These are phyloP conservation scores for Agriopis marginaria DNA, from an alignment of 2,888 invertebrate species.

Conservation along the genomic window DNA sequence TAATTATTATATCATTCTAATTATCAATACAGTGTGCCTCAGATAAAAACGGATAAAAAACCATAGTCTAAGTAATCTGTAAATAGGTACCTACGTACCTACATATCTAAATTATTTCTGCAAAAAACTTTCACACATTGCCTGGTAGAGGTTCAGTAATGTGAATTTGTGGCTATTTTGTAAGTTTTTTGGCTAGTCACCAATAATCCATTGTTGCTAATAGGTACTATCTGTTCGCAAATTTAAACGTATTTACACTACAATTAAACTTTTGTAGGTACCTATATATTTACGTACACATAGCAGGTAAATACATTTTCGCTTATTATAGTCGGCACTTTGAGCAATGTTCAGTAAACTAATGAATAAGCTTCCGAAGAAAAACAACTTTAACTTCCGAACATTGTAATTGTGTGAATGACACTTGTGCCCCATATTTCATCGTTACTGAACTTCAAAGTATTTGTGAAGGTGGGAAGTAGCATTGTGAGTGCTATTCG, in stretches of 20 bases:
- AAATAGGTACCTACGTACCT: no score
- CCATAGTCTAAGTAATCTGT: no score
- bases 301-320: no score
- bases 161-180: slow-evolving; percentile 19
- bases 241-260: slow-evolving; percentile 1
- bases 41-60: no score
- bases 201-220: slow-evolving; percentile 37
- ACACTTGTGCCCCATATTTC: slow-evolving; percentile 19
- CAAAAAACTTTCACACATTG: slow-evolving; percentile 4
- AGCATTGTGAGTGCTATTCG: slow-evolving; percentile 53
- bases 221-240: slow-evolving; percentile 10
- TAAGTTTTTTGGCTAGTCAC: slow-evolving; percentile 43
- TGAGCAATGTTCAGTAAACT: not conserved
- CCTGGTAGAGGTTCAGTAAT: slow-evolving; percentile 11
- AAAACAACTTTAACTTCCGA: slow-evolving; percentile 15
- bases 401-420: slow-evolving; percentile 18
- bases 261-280: not conserved
- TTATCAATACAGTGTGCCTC: no score
- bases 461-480: slow-evolving; percentile 45
- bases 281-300: not conserved
- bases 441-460: slow-evolving; percentile 43
- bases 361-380: not conserved
- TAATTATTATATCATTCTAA: no score
- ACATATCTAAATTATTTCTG: not conserved
- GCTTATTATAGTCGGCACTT: not conserved